Evolutionary conservation across 2,888 invertebrate genomes (phyloP), one percentile per base, ranked within the genome.

Genomic region (Cyclophora punctaria): DNA sequence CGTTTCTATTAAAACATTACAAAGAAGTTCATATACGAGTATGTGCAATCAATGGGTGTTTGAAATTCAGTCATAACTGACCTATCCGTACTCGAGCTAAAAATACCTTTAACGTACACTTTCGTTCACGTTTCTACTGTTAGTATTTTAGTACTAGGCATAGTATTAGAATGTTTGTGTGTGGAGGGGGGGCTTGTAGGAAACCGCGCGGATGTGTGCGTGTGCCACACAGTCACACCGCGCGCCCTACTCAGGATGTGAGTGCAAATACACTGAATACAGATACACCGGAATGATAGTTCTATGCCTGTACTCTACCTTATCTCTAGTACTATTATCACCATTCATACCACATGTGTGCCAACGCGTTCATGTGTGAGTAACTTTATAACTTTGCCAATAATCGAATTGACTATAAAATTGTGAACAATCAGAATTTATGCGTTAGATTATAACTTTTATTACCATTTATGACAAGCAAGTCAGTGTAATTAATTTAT

Each of bases 221-320:
- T 67, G 61, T 45, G 50, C 57, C 67, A 55, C 76, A 78, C 78
- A 78, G 71, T 59, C 56, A 53, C 62, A 58, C 62, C 59, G 53
- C 49, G 59, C 75, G 80, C 83, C 82, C 82, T 80, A 78, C 81
- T 87, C 84, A 83, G 87, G 87, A 88, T 86, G 82, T 78, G 73
- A 80, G 71, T 80, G 75, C 81, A 82, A 83, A 83, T 78, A 73
- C 64, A 77, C 67, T 79, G 82, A 82, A 81, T 79, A 75, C 78
- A 46, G 68, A 82, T 85, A 83, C 79, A 79, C 83, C 71, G 75
- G 81, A 82, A 78, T 80, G 79, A 84, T 83, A 82, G 74, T 64
- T 75, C 73, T 72, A 69, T 70, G 69, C 75, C 73, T 78, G 74
- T 64, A 74, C 73, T 72, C 68, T 70, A 68, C 75, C 73, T 78